A percentile compares a stretch with the other conserved stretches of the same genome.
phyloP scores from a whole-genome alignment of 1,140 invertebrate genomes.

The Drosophila mauritiana region DNA sequence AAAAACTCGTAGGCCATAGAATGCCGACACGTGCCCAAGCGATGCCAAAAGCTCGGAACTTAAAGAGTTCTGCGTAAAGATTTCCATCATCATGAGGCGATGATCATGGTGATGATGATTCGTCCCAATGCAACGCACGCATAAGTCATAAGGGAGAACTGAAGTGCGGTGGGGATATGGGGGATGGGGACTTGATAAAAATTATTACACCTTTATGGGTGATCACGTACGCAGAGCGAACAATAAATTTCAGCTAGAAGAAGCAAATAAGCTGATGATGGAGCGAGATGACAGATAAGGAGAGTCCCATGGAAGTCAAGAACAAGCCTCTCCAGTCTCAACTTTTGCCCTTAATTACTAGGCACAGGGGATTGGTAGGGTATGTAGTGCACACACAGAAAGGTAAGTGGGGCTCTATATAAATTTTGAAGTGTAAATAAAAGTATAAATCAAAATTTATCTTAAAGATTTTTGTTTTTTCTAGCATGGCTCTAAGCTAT shows the following conservation, averaged over 20 bases:
- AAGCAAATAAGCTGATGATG: constrained; percentile 62
- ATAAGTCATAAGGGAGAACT: constrained; percentile 66
- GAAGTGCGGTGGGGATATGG: neutral
- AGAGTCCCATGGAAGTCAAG: constrained; percentile 17
- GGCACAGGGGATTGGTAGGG: too few species aligned
- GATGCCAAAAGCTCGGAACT: constrained; percentile 43
- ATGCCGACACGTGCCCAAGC: constrained; percentile 74
- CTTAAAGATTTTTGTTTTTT: too few species aligned
- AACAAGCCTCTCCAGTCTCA: constrained; percentile 10
- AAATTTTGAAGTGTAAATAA: neutral
- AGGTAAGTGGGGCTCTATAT: neutral
- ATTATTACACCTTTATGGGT: constrained; percentile 83
- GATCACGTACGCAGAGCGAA: constrained; percentile 68
- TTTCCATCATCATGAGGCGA: constrained; percentile 49
- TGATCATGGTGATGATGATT: constrained; percentile 8
- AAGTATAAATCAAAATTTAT: neutral
- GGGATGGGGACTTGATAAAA: constrained; percentile 72
- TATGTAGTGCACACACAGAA: neutral
- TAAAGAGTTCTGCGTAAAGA: constrained; percentile 73
- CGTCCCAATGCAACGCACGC: constrained; percentile 66
- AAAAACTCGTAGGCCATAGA: constrained; percentile 22
- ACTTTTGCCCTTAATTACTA: constrained; percentile 23
- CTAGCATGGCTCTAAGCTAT: too few species aligned
- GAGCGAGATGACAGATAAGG: constrained; percentile 35
- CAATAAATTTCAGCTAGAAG: constrained; percentile 77